phyloP scores from a whole-genome alignment of 1,140 invertebrate species.

The Drosophila obscura region DNA sequence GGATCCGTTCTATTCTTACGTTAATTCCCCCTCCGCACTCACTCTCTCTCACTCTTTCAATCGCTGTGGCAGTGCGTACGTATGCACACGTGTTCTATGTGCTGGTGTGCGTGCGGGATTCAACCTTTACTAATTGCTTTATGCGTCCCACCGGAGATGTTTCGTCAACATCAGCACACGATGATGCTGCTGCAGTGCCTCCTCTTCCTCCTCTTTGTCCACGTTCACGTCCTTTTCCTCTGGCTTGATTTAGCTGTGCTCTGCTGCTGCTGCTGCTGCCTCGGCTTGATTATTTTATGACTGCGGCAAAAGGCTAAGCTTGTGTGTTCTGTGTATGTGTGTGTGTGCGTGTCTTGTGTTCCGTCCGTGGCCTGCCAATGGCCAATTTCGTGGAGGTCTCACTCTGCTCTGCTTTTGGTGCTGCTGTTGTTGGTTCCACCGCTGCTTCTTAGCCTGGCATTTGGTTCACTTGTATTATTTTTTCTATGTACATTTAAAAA shows the following conservation, averaged over 20 bases:
- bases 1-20: constrained; percentile 8
- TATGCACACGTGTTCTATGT: constrained; percentile 1
- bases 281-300: constrained; percentile 81
- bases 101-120: constrained; percentile 18
- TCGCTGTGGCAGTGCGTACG: constrained; percentile 31
- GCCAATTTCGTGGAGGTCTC: constrained; percentile 70
- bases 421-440: constrained; percentile 25
- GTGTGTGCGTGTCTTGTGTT: constrained; percentile 18
- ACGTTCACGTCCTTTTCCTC: constrained; percentile 17
- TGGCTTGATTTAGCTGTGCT: constrained; percentile 45
- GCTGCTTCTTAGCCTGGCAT: constrained; percentile 31
- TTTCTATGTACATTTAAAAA: constrained; percentile 47
- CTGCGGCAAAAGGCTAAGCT: constrained; percentile 66
- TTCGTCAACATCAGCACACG: constrained; percentile 75
- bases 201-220: constrained; percentile 1
- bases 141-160: constrained; percentile 77
- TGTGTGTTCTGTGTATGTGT: constrained; percentile 27
- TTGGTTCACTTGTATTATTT: constrained; percentile 65
- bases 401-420: constrained; percentile 37
- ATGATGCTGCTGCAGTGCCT: constrained; percentile 27
- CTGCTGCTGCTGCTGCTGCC: too few species aligned
- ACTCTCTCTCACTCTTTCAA: constrained; percentile 15
- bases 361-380: constrained; percentile 62
- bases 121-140: constrained; percentile 80
- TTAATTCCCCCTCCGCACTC: constrained; percentile 2